Evolutionary conservation across 2,888 invertebrate species (phyloP).

Genomic region (Andrena hattorfiana): DNA sequence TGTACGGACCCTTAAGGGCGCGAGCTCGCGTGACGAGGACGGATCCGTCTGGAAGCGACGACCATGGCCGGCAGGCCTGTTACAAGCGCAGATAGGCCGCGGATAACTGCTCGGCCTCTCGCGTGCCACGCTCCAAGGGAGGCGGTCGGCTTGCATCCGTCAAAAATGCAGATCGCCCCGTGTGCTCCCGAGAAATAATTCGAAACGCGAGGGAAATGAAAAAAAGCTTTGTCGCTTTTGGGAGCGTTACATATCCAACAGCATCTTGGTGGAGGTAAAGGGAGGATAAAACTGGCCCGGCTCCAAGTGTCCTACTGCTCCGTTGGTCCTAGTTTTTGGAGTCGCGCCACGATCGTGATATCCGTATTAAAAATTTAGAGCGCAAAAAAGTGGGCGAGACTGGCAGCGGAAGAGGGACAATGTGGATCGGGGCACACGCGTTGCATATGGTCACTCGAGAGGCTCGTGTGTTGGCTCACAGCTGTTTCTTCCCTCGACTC

Average conservation of each 20-base stretch:
- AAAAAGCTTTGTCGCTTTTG: background rate
- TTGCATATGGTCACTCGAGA: too few relatives aligned
- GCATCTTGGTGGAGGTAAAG: constrained; percentile 9
- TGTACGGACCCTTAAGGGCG: constrained; percentile 31
- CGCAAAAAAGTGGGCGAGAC: background rate
- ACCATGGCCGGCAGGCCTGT: constrained; percentile 41
- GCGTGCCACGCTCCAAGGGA: constrained; percentile 36
- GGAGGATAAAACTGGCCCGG: constrained; percentile 15
- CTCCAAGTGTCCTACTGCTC: constrained; percentile 32
- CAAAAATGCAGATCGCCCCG: constrained; percentile 48
- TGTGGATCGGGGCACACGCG: constrained; percentile 39
- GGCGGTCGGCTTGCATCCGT: constrained; percentile 28
- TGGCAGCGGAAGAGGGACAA: background rate
- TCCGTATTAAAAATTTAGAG: constrained; percentile 24
- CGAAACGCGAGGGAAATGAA: background rate
- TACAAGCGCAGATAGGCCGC: constrained; percentile 54
- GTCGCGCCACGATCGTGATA: constrained; percentile 18
- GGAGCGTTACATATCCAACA: background rate
- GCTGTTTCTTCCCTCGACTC: too few relatives aligned
- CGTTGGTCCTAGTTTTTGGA: constrained; percentile 23
- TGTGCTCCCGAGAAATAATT: constrained; percentile 35
- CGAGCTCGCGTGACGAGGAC: constrained; percentile 72
- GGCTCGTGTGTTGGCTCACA: too few relatives aligned
- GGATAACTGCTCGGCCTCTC: constrained; percentile 60
- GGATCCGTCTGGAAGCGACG: constrained; percentile 73